phyloP scores from a whole-genome alignment of 2,113 vertebrate genomes.

The Hipposideros armiger region DNA sequence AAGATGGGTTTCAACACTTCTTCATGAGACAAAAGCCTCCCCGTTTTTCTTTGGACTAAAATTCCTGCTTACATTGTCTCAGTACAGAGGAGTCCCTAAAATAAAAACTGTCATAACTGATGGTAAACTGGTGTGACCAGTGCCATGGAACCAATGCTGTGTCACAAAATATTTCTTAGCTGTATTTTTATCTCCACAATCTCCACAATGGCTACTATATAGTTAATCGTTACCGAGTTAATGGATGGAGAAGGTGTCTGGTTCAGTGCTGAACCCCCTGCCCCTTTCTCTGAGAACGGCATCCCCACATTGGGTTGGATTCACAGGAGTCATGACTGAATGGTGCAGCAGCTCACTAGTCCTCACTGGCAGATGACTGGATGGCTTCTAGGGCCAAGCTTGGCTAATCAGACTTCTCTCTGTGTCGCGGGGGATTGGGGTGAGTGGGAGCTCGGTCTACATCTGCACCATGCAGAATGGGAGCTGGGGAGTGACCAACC shows the following conservation, averaged over 20 bases:
- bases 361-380: background rate
- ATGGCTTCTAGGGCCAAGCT: background rate
- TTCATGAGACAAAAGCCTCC: background rate
- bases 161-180: background rate
- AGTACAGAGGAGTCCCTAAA: background rate
- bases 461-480: background rate
- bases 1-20: background rate
- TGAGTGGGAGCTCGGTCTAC: background rate
- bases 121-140: background rate
- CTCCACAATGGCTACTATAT: background rate
- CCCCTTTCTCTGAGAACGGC: background rate
- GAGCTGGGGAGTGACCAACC: background rate
- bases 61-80: background rate
- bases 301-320: background rate
- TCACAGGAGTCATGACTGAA: background rate
- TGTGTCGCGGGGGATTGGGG: no score
- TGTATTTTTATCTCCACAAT: background rate
- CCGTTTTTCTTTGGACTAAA: background rate
- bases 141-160: background rate
- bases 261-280: background rate
- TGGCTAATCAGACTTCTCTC: background rate
- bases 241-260: background rate
- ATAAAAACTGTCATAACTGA: background rate
- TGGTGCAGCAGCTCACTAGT: background rate
- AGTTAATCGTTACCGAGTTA: background rate